Percentiles rank a stretch among this genome's conserved stretches.
Evolutionary conservation across 2,888 invertebrate species (phyloP).

Genomic region (Malthinus seriepunctatus): DNA sequence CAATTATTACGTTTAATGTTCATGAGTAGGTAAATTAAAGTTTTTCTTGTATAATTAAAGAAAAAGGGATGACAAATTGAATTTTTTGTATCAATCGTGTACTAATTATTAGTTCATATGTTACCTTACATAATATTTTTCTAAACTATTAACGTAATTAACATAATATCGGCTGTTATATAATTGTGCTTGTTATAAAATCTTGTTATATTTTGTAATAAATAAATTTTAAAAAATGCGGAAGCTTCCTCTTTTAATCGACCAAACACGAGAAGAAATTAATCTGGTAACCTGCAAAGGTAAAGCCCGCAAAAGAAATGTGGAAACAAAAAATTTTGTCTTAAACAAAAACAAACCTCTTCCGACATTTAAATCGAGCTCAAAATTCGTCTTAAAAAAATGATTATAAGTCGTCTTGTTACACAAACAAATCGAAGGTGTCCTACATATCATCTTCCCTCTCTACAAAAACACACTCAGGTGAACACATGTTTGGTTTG

Average conservation of each 20-base stretch:
- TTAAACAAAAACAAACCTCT: too few species aligned
- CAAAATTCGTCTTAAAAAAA: background rate
- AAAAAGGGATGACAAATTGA: too few species aligned
- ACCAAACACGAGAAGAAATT: background rate
- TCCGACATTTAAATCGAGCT: background rate
- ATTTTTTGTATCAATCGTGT: too few species aligned
- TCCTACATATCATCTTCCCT: slow-evolving; percentile 24
- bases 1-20: too few species aligned
- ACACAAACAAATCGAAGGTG: slow-evolving; percentile 18
- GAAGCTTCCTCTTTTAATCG: background rate
- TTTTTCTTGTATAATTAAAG: too few species aligned
- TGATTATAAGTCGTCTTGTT: background rate
- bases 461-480: slow-evolving; percentile 11
- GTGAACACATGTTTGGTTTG: slow-evolving; percentile 16
- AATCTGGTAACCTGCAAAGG: background rate
- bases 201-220: slow-evolving; percentile 4
- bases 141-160: slow-evolving; percentile 3
- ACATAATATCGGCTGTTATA: slow-evolving; percentile 3
- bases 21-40: too few species aligned
- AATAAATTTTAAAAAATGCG: background rate
- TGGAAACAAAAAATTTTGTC: background rate
- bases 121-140: background rate
- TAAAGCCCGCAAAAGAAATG: background rate
- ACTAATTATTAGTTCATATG: too few species aligned
- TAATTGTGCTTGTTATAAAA: slow-evolving; percentile 5